Evolutionary conservation across 92 coral and sea anemone genomes (phyloP).

Genomic region (Porites lobata): DNA sequence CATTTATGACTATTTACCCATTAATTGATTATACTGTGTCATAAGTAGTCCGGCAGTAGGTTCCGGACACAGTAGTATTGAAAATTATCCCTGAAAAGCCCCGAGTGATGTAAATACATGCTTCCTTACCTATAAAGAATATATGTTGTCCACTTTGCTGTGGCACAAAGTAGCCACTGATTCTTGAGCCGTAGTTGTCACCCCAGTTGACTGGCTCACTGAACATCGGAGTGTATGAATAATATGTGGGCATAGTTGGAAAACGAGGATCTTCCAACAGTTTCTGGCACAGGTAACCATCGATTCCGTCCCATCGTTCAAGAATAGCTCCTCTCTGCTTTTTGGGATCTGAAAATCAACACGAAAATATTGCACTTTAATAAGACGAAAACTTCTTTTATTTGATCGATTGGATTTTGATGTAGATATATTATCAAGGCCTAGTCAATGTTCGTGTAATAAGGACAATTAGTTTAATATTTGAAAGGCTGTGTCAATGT

Average conservation of each 20-base stretch:
- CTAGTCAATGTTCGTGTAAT: too few relatives aligned
- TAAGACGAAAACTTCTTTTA: not conserved
- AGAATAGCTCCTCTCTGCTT: slow-evolving; percentile 78
- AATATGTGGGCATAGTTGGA: slow-evolving; percentile 80
- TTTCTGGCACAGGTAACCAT: slow-evolving; percentile 76
- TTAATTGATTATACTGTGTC: too few relatives aligned
- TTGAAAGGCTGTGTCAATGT: too few relatives aligned
- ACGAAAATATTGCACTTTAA: not conserved
- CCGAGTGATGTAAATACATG: too few relatives aligned
- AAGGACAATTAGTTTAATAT: too few relatives aligned
- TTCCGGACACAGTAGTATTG: too few relatives aligned
- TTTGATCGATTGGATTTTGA: too few relatives aligned
- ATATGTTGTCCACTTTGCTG: slow-evolving; percentile 78
- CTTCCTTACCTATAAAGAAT: slow-evolving; percentile 77
- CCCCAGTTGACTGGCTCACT: slow-evolving; percentile 91
- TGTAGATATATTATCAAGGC: too few relatives aligned
- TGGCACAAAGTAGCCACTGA: slow-evolving; percentile 87
- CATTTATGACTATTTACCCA: too few relatives aligned
- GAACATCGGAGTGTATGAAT: slow-evolving; percentile 56
- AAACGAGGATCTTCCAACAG: slow-evolving; percentile 79
- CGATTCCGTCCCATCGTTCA: slow-evolving; percentile 93
- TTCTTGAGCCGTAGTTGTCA: slow-evolving; percentile 89
- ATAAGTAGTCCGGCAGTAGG: too few relatives aligned
- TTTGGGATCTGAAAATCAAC: slow-evolving; percentile 29
- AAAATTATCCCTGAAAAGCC: too few relatives aligned